Evolutionary conservation across 2,113 vertebrate species (phyloP).

Genomic region (Choloepus hoffmanni): DNA sequence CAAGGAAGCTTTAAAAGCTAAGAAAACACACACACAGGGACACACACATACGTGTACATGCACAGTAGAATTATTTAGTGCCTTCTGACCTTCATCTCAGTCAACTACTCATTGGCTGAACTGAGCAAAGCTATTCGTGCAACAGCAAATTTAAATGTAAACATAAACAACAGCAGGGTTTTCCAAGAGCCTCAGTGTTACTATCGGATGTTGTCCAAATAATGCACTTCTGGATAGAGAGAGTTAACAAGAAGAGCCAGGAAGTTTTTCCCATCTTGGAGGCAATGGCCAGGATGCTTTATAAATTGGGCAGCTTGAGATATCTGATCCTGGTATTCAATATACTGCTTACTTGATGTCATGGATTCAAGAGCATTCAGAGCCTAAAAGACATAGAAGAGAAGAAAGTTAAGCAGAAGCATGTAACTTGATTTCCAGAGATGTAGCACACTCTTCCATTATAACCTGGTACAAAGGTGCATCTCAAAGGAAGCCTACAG

Average conservation of each 20-base stretch:
- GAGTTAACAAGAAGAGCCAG: slow-evolving; percentile 93
- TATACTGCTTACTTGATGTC: slow-evolving; percentile 93
- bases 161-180: not conserved
- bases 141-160: slow-evolving; percentile 79
- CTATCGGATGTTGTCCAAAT: slow-evolving; percentile 94
- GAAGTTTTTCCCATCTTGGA: slow-evolving; percentile 92
- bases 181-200: not conserved
- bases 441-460: accelerated
- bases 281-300: slow-evolving; percentile 93
- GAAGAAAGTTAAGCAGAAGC: not conserved
- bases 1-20: not conserved
- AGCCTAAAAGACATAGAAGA: slow-evolving; percentile 84
- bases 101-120: not conserved
- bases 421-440: not conserved
- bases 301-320: slow-evolving; percentile 93
- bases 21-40: not conserved
- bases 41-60: not conserved
- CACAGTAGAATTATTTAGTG: not conserved
- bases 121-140: slow-evolving; percentile 71
- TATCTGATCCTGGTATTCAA: slow-evolving; percentile 92
- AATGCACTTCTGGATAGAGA: slow-evolving; percentile 95
- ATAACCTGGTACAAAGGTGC: too few relatives aligned
- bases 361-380: slow-evolving; percentile 91
- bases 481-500: accelerated
- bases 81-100: not conserved